Base-by-base conservation (phyloP, 2,888 invertebrate genomes). In the Eupsilia transversa region DNA sequence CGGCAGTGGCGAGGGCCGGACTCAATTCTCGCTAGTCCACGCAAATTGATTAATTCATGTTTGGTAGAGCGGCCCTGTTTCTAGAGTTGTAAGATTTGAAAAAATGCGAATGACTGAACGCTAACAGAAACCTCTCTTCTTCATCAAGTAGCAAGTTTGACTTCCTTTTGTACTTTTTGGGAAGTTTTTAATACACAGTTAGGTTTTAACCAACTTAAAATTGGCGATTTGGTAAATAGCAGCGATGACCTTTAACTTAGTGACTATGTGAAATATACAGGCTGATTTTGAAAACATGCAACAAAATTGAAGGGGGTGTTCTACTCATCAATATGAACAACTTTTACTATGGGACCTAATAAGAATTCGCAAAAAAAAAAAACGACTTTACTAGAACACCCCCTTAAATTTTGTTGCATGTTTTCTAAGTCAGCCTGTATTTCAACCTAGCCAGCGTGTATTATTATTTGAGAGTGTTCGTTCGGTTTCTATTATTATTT, bases 1-100 rank as follows among this genome's bases (percentile, higher is more conserved):
- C 94, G 95, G 95, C 92, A 88, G 85, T 94, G 86, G 95, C 94
- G 95, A 95, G 94, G 90, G 93, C 94, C 95, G 94, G 95, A 94
- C 95, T 92, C 92, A 95, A 94, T 87, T 85, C 95, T 95, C 95
- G 95, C 95, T 94, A 86, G 82, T 90, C 86, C 90, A 91, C 89
- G 90, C 89, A 91, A 89, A 89, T 91, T 88, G 82, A 90, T 89
- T 91, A 91, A 92, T 93, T 92, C 86, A 88, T 91, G 89, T 89
- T 91, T 90, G 88, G 94, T 95, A 94, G 95, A 95, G 95, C 81
- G 94, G 94, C 90, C 88, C 89, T 90, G 92, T 92, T 90, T 92
- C 91, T 90, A 90, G 87, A 86, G 89, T 92, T 89, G 90, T 80
- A 79, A 83, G 80, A 83, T 85, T 88, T 88, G 86, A 91, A 72